These are phyloP conservation scores for Clarias macrocephalus DNA, from an alignment of 2,113 vertebrate genomes.

Conservation along the genomic window DNA sequence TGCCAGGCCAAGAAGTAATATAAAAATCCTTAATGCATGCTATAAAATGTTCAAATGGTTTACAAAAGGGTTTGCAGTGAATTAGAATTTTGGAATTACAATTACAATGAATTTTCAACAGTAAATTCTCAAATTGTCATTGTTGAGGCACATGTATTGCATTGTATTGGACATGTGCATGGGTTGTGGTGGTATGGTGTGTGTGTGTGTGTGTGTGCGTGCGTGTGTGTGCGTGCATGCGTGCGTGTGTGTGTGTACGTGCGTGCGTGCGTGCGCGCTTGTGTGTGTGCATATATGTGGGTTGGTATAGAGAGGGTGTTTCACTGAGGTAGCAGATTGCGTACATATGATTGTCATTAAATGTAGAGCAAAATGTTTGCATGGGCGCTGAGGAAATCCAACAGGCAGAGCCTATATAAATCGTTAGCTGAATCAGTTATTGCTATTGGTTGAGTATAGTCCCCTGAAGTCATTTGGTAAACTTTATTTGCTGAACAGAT, in stretches of 20 bases:
- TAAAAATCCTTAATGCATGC: slow-evolving; percentile 51
- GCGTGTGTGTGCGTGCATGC: neutral
- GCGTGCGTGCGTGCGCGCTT: slow-evolving; percentile 59
- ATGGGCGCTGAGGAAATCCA: slow-evolving; percentile 61
- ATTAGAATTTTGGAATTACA: slow-evolving; percentile 32
- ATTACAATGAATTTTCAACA: slow-evolving; percentile 51
- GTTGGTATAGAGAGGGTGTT: neutral
- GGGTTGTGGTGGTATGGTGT: neutral
- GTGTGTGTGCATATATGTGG: slow-evolving; percentile 51
- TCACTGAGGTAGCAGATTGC: slow-evolving; percentile 4
- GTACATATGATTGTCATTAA: slow-evolving; percentile 68
- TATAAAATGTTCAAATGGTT: slow-evolving; percentile 47
- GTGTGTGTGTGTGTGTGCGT: neutral
- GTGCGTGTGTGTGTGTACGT: slow-evolving; percentile 44
- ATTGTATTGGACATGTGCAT: neutral
- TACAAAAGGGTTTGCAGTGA: slow-evolving; percentile 37
- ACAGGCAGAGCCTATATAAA: slow-evolving; percentile 47
- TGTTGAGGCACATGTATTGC: neutral
- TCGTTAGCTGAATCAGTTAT: slow-evolving; percentile 34
- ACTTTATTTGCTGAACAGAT: neutral
- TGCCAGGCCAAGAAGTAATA: slow-evolving; percentile 47
- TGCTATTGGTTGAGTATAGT: slow-evolving; percentile 7
- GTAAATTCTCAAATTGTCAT: slow-evolving; percentile 22
- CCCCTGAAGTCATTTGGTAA: neutral
- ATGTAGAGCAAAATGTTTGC: slow-evolving; percentile 70